A percentile compares a stretch with the other conserved stretches of the same genome.
phyloP scores from a whole-genome alignment of 2,113 vertebrate species.

The Dicaeum eximium region DNA sequence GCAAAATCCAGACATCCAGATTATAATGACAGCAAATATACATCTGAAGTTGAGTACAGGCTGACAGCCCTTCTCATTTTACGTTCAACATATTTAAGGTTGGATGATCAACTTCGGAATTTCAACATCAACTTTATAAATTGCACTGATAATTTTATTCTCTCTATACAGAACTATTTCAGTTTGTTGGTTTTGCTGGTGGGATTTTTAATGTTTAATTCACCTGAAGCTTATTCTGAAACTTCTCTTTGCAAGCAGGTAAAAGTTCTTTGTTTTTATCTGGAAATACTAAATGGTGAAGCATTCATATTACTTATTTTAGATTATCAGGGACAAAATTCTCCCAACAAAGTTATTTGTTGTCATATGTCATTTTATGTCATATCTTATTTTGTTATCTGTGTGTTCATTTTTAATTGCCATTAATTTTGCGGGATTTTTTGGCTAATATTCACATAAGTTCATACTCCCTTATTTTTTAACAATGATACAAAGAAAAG shows the following conservation, averaged over 20 bases:
- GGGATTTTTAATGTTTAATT: neutral
- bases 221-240: neutral
- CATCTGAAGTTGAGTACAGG: neutral
- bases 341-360: neutral
- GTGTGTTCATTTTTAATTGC: neutral
- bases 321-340: neutral
- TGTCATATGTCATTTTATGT: too few species aligned
- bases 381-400: neutral
- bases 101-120: neutral
- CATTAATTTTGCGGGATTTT: neutral
- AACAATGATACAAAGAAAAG: constrained; percentile 69
- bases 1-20: neutral
- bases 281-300: constrained; percentile 28
- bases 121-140: neutral
- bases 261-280: neutral
- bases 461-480: constrained; percentile 45
- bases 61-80: neutral
- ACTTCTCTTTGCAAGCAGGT: neutral
- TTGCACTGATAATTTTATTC: neutral
- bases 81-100: neutral
- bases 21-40: neutral
- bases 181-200: neutral
- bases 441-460: neutral
- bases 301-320: neutral
- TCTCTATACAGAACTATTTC: neutral